Conservation (phyloP, 2,113 vertebrate species). For the Oryzias woworae region DNA sequence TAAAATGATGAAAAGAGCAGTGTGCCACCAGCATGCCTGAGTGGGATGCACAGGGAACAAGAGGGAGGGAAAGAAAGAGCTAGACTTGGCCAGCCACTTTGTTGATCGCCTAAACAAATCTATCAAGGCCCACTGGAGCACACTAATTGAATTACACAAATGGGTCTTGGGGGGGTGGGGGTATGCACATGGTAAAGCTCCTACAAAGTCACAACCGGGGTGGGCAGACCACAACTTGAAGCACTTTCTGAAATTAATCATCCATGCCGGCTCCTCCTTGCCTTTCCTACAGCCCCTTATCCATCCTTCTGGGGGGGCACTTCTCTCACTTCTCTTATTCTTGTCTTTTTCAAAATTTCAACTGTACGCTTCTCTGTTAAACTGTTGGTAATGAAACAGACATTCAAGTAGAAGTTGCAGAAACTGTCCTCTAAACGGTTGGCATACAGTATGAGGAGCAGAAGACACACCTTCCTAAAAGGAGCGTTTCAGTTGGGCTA, state of each 20-base stretch:
- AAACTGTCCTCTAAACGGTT: too few relatives aligned
- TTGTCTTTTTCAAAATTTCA: background rate
- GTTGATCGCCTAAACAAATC: conserved; percentile 78
- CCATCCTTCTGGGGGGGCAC: conserved; percentile 24
- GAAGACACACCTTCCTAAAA: too few relatives aligned
- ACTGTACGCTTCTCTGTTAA: background rate
- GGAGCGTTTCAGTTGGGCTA: background rate
- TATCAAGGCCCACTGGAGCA: conserved; percentile 71
- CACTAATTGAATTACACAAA: conserved; percentile 80
- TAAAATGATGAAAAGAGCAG: conserved; percentile 49
- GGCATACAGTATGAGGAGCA: too few relatives aligned
- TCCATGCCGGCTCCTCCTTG: conserved; percentile 47
- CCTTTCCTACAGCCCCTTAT: conserved; percentile 47
- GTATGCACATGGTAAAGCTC: conserved; percentile 52
- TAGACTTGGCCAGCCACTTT: conserved; percentile 64
- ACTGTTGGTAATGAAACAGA: too few relatives aligned
- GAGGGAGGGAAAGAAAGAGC: conserved; percentile 37
- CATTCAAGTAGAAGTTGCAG: too few relatives aligned
- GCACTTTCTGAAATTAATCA: conserved; percentile 73
- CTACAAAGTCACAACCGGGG: conserved; percentile 50
- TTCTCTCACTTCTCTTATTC: conserved; percentile 31
- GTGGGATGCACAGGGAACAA: conserved; percentile 31
- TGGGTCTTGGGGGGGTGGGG: conserved; percentile 43
- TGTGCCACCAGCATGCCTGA: conserved; percentile 35
- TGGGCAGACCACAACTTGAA: conserved; percentile 62